These are phyloP conservation scores for Boleophthalmus pectinirostris DNA, from an alignment of 2,113 vertebrate species.

Conservation along the genomic window DNA sequence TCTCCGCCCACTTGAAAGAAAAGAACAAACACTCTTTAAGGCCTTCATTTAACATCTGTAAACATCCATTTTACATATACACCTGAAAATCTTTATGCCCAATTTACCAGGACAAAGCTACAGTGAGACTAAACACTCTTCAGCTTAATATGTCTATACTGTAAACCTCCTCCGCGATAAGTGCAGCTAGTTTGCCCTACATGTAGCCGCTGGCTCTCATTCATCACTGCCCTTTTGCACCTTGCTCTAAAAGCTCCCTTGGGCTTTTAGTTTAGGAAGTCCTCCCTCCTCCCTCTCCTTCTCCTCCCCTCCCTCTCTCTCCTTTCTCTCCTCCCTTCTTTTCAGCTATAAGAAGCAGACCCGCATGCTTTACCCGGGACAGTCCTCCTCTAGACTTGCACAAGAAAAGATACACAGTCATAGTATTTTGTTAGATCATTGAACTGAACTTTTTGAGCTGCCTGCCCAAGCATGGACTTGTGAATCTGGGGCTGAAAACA, in stretches of 20 bases:
- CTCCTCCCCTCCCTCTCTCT: conserved; percentile 13
- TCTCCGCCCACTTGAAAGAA: too few relatives aligned
- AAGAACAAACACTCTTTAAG: too few relatives aligned
- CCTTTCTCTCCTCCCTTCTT: conserved; percentile 46
- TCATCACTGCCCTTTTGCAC: conserved; percentile 61
- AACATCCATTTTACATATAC: neutral
- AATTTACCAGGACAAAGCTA: neutral
- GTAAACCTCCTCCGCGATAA: neutral
- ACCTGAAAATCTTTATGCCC: neutral
- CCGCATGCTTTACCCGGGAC: conserved; percentile 57
- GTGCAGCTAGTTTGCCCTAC: neutral
- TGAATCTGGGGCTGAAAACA: conserved; percentile 17
- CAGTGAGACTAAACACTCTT: neutral
- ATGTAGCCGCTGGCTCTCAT: conserved; percentile 29
- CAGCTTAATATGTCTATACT: neutral
- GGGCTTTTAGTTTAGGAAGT: conserved; percentile 62
- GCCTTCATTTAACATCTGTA: too few relatives aligned
- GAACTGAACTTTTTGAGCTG: conserved; percentile 45
- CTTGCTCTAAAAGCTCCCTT: conserved; percentile 65
- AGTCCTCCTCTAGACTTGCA: conserved; percentile 41
- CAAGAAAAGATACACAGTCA: conserved; percentile 8
- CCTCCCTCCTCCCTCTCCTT: conserved; percentile 35
- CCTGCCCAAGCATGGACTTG: conserved; percentile 55
- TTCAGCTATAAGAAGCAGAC: conserved; percentile 59
- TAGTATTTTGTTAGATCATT: conserved; percentile 31